Percentiles rank a stretch among this genome's conserved stretches.
Evolutionary conservation across 2,888 invertebrate genomes (phyloP).

Genomic region (Lottia scabra): DNA sequence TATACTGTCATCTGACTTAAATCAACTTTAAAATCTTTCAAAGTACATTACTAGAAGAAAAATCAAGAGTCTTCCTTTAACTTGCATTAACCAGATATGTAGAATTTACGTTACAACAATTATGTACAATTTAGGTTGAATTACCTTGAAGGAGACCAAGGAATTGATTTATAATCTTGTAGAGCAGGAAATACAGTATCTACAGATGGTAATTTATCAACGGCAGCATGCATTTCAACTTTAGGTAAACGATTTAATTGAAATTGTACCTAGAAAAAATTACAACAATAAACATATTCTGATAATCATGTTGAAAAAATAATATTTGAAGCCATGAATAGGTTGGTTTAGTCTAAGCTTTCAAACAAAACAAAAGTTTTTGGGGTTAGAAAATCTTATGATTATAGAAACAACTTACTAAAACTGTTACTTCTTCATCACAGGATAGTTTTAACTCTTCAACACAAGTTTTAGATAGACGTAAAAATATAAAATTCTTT

Average conservation of each 20-base stretch:
- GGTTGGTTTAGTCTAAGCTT: too few species aligned
- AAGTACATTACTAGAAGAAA: too few species aligned
- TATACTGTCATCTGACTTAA: too few species aligned
- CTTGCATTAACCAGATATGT: too few species aligned
- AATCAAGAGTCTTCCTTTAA: too few species aligned
- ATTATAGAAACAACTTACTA: background rate
- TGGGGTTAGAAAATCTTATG: too few species aligned
- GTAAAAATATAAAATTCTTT: constrained; percentile 81
- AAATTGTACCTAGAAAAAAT: constrained; percentile 75
- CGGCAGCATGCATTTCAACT: constrained; percentile 87
- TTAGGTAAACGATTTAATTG: constrained; percentile 83
- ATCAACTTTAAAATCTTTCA: too few species aligned
- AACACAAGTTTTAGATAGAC: constrained; percentile 79
- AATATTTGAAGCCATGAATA: too few species aligned
- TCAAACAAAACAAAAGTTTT: too few species aligned
- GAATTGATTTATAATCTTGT: constrained; percentile 75
- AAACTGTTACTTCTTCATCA: constrained; percentile 76
- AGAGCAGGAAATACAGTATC: constrained; percentile 81
- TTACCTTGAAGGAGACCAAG: constrained; percentile 77
- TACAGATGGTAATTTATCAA: constrained; percentile 81
- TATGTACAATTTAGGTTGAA: too few species aligned
- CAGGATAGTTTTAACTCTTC: constrained; percentile 75
- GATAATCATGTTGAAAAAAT: background rate
- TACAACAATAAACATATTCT: background rate
- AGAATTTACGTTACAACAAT: too few species aligned